Percentiles rank a stretch among this genome's conserved stretches.
Evolutionary conservation across 2,888 invertebrate species (phyloP).

Genomic region (Uropetala carovei): DNA sequence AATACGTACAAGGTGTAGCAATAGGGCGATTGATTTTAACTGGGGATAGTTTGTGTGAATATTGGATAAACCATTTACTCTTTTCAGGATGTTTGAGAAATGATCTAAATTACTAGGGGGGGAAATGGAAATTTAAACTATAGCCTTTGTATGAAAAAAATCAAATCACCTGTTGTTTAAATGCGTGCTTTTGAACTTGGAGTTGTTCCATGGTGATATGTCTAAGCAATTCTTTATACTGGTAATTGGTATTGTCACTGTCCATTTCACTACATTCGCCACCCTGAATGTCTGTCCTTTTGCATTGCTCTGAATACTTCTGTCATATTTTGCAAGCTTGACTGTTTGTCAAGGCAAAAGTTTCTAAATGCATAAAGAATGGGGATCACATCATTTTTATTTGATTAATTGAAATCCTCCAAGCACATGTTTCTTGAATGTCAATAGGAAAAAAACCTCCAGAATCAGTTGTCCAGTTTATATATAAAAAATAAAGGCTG

Average conservation of each 20-base stretch:
- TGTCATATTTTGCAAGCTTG: slow-evolving; percentile 3
- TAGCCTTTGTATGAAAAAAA: slow-evolving; percentile 55
- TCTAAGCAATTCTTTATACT: slow-evolving; percentile 59
- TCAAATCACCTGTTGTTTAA: slow-evolving; percentile 59
- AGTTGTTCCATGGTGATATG: slow-evolving; percentile 63
- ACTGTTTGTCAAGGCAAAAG: slow-evolving; percentile 2
- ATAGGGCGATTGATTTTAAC: slow-evolving; percentile 55
- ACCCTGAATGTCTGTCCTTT: slow-evolving; percentile 42
- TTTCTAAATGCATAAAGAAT: neutral
- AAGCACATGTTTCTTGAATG: slow-evolving; percentile 40
- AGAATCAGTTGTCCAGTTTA: slow-evolving; percentile 43
- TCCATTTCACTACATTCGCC: slow-evolving; percentile 46
- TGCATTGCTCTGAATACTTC: slow-evolving; percentile 18
- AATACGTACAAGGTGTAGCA: slow-evolving; percentile 60
- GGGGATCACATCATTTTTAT: slow-evolving; percentile 44
- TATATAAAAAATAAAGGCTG: neutral
- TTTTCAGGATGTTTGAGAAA: slow-evolving; percentile 48
- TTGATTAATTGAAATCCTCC: neutral
- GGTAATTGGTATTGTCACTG: slow-evolving; percentile 54
- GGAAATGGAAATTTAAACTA: neutral
- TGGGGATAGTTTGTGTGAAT: slow-evolving; percentile 63
- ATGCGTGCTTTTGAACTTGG: slow-evolving; percentile 54
- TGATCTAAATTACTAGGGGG: slow-evolving; percentile 39
- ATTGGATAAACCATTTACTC: slow-evolving; percentile 48
- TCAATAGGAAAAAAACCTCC: neutral